These are phyloP conservation scores for Nyctalus aviator DNA, from an alignment of 2,797 vertebrate species.

Conservation along the genomic window DNA sequence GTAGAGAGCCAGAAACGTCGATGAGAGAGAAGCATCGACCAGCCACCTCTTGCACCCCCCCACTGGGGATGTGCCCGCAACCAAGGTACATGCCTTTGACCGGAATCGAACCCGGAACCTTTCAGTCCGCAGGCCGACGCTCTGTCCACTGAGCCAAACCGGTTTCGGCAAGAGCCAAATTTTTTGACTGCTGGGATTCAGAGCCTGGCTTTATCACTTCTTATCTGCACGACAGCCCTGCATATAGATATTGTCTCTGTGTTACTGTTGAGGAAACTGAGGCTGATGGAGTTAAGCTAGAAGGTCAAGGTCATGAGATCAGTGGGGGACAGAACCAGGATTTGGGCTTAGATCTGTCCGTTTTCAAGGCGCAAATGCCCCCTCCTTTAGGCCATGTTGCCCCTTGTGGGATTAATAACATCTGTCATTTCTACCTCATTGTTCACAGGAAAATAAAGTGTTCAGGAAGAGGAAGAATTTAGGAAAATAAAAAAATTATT, in stretches of 20 bases:
- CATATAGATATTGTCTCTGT: background rate
- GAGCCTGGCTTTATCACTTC: background rate
- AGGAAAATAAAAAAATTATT: slow-evolving; percentile 11
- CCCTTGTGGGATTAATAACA: background rate
- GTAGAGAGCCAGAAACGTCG: too few species aligned
- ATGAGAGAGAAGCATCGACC: too few species aligned
- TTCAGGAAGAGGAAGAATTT: slow-evolving; percentile 18
- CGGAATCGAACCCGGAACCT: too few species aligned
- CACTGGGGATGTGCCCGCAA: too few species aligned
- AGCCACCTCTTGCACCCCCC: too few species aligned
- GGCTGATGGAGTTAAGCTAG: background rate
- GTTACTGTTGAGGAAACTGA: background rate
- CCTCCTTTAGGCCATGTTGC: background rate
- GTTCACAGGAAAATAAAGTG: slow-evolving; percentile 56
- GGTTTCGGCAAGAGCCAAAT: too few species aligned
- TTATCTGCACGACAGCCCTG: fast-evolving
- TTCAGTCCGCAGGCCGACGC: too few species aligned
- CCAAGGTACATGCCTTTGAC: too few species aligned
- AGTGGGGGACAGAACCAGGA: background rate
- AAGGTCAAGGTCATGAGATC: background rate
- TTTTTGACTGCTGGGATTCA: background rate
- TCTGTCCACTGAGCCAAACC: too few species aligned
- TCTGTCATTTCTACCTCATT: background rate
- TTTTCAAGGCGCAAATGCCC: background rate
- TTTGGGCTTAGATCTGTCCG: background rate